A percentile compares a stretch with the other conserved stretches of the same genome.
Conservation (phyloP, 2,888 invertebrate genomes). For the Acanthosepion lycidas region DNA sequence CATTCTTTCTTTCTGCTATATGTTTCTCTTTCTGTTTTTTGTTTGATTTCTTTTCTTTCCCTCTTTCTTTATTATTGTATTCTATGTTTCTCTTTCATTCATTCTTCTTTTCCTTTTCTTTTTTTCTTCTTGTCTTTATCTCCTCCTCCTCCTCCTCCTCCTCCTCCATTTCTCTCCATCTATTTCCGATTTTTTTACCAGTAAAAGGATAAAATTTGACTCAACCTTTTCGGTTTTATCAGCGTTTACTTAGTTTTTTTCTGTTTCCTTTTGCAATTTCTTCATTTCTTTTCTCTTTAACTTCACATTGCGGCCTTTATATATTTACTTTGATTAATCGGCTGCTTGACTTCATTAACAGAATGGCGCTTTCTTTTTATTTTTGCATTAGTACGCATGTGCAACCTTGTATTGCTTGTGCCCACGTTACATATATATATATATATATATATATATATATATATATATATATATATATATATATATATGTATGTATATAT, state of each 20-base stretch:
- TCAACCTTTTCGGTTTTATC: not conserved
- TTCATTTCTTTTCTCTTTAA: not conserved
- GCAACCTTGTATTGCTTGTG: not conserved
- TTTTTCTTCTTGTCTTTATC: not conserved
- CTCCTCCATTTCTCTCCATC: not conserved
- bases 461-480: accelerated
- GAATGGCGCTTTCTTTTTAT: not conserved
- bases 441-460: too few relatives aligned
- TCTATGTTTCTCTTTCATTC: not conserved
- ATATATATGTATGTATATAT: too few relatives aligned
- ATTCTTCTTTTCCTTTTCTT: not conserved
- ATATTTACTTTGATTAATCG: conserved; percentile 17
- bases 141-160: not conserved
- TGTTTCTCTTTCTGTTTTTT: not conserved
- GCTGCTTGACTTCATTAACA: not conserved
- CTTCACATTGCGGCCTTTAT: not conserved
- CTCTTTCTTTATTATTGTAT: too few relatives aligned
- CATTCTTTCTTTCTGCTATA: not conserved
- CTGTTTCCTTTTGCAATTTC: not conserved
- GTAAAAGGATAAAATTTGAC: not conserved
- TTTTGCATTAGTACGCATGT: not conserved
- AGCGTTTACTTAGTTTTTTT: too few relatives aligned
- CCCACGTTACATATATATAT: too few relatives aligned
- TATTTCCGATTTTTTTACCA: not conserved
- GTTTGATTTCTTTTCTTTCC: not conserved